phyloP scores from a whole-genome alignment of 1,140 invertebrate species.

The Sminthurides bifidus region DNA sequence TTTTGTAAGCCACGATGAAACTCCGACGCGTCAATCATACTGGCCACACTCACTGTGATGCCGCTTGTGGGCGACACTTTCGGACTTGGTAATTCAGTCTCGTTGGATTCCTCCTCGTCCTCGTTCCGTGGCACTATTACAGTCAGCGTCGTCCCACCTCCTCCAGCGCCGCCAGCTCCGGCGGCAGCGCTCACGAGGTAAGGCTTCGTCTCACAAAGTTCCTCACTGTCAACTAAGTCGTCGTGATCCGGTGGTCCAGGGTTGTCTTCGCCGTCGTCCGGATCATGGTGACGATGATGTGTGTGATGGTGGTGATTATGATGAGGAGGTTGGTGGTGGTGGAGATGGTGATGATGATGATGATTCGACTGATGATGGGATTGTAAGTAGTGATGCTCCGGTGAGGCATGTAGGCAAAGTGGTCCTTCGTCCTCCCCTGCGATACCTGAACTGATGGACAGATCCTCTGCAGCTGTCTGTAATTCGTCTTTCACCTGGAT shows the following conservation, averaged over 20 bases:
- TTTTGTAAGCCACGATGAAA: slow-evolving; percentile 63
- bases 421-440: neutral
- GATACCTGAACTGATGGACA: slow-evolving; percentile 14
- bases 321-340: neutral
- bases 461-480: slow-evolving; percentile 29
- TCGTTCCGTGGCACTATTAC: slow-evolving; percentile 53
- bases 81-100: slow-evolving; percentile 44
- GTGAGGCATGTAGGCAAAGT: neutral
- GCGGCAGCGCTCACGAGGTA: neutral
- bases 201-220: neutral
- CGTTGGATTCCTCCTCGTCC: slow-evolving; percentile 35
- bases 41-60: slow-evolving; percentile 53
- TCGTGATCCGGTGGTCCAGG: neutral
- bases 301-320: slow-evolving; percentile 11
- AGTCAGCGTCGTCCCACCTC: slow-evolving; percentile 39
- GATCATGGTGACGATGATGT: slow-evolving; percentile 2
- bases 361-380: neutral
- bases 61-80: slow-evolving; percentile 50
- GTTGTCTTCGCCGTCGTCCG: neutral
- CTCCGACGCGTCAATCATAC: slow-evolving; percentile 67
- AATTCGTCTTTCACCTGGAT: slow-evolving; percentile 26
- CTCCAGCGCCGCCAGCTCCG: too few relatives aligned
- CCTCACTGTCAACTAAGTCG: neutral
- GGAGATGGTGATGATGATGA: slow-evolving; percentile 9
- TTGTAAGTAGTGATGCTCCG: slow-evolving; percentile 1